Evolutionary conservation across 2,113 vertebrate genomes (phyloP).

Genomic region (Seriola rivoliana): DNA sequence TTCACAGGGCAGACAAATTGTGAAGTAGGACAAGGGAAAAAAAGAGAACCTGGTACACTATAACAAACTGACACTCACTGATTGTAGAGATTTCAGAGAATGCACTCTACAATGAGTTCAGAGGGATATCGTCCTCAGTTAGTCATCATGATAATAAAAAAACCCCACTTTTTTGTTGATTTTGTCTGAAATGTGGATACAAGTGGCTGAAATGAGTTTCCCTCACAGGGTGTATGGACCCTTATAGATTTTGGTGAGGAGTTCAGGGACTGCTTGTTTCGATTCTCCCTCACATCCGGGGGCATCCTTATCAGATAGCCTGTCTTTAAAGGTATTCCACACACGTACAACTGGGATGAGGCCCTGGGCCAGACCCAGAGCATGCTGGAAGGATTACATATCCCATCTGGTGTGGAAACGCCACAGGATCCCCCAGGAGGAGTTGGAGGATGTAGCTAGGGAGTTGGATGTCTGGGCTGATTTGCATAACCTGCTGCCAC

Average conservation of each 20-base stretch:
- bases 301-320: neutral
- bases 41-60: neutral
- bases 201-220: neutral
- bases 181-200: neutral
- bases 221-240: neutral
- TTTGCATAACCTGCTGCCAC: neutral
- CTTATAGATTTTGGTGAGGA: neutral
- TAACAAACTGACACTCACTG: conserved; percentile 11
- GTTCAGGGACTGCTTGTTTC: neutral
- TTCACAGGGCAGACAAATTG: neutral
- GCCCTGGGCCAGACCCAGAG: neutral
- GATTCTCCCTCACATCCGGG: neutral
- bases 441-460: neutral
- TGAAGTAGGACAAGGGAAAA: neutral
- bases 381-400: conserved; percentile 23
- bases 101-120: neutral
- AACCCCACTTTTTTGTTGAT: neutral
- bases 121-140: conserved; percentile 14
- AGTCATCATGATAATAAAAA: conserved; percentile 1
- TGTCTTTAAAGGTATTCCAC: conserved; percentile 5
- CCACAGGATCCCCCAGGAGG: neutral
- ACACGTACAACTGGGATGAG: neutral
- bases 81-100: neutral
- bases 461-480: neutral
- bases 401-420: conserved; percentile 20